Conservation (phyloP, 2,888 invertebrate species). For the Eupithecia centaureata region DNA sequence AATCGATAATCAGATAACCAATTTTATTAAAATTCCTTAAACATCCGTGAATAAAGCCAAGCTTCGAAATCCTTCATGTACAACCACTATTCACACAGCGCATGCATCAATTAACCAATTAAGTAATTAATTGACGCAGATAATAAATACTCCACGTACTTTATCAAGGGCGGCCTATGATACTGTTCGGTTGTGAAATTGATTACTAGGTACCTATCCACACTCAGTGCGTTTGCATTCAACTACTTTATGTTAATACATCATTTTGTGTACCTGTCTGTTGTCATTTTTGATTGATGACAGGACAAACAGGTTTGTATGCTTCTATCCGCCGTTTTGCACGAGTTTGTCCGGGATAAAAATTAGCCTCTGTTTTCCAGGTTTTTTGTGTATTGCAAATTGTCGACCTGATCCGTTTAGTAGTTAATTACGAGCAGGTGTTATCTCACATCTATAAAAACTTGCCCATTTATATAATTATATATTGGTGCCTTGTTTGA, state of each 20-base stretch:
- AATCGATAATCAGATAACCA: not conserved
- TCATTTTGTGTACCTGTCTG: no score
- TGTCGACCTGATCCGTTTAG: not conserved
- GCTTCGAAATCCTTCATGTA: not conserved
- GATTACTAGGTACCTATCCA: not conserved
- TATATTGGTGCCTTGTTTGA: no score
- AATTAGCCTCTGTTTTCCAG: not conserved
- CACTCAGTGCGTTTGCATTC: not conserved
- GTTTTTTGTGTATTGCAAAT: no score
- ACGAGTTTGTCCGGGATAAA: not conserved
- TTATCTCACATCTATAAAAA: no score
- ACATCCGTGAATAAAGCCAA: not conserved
- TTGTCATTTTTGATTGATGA: no score
- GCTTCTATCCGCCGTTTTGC: no score
- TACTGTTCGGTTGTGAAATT: constrained; percentile 19
- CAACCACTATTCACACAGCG: constrained; percentile 16
- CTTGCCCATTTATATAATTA: no score
- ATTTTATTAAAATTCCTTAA: not conserved
- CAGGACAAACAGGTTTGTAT: no score
- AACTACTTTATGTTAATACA: not conserved
- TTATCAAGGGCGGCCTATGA: constrained; percentile 31
- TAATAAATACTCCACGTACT: constrained; percentile 46
- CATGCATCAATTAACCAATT: constrained; percentile 57
- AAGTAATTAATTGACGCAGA: constrained; percentile 52
- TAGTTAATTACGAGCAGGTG: not conserved